Conservation (phyloP, 2,797 vertebrate genomes). For the Catharus ustulatus region DNA sequence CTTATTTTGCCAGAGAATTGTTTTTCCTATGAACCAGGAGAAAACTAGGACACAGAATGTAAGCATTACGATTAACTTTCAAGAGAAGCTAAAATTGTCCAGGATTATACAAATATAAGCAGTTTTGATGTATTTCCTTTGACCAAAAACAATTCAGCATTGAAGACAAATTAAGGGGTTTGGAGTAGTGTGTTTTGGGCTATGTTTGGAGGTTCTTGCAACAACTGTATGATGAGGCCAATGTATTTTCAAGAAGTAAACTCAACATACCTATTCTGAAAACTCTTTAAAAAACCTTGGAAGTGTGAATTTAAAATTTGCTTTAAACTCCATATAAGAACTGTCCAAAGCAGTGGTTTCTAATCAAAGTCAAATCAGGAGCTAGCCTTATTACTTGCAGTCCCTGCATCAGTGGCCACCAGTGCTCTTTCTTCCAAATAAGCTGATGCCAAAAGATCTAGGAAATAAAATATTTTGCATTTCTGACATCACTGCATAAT, state of each 20-base stretch:
- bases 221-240: background rate
- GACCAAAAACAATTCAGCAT: background rate
- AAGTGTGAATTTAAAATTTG: background rate
- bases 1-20: background rate
- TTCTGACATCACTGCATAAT: background rate
- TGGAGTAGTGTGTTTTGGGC: background rate
- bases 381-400: background rate
- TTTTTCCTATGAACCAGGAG: background rate
- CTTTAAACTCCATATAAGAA: background rate
- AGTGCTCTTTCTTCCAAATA: background rate
- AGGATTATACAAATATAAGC: constrained; percentile 50
- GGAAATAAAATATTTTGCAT: background rate
- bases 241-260: background rate
- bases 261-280: background rate
- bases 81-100: constrained; percentile 56
- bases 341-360: background rate
- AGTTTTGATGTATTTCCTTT: background rate
- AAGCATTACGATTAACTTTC: constrained; percentile 17
- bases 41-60: constrained; percentile 52
- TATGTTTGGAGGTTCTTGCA: background rate
- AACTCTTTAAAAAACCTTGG: background rate
- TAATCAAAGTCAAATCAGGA: background rate
- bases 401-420: background rate
- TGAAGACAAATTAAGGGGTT: background rate
- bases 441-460: background rate